Evolutionary conservation across 2,888 invertebrate genomes (phyloP), one percentile per base, ranked within the genome.

Genomic region (Megastigmus dorsalis): DNA sequence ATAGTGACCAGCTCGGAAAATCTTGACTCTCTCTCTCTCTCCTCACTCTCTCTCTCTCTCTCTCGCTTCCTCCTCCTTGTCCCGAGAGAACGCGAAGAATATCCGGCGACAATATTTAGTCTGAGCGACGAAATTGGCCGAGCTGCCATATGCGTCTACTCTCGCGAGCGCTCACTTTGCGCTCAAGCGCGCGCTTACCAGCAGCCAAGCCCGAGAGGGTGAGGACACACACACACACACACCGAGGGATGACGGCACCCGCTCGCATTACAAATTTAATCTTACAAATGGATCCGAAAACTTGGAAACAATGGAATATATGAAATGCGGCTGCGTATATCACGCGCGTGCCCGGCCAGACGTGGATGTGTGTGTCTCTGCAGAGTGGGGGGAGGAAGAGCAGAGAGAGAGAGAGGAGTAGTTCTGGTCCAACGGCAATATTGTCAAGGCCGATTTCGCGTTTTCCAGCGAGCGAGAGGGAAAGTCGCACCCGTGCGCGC

Each of bases 251-350:
- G 57, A n/a, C 43, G 75, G 52, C 38, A 66, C 55, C 57, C 63
- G 36, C 23, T 38, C 84, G 91, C 90, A 91, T 91, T 91, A 91
- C 90, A 91, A 91, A 90, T 90, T 92, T 92, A 93, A 93, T 93
- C 91, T 92, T 91, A 89, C 92, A 92, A 93, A 93, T 93, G 92
- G 91, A 89, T 88, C 86, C 89, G 89, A 89, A 88, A 88, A 88
- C 88, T 88, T 88, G 87, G 88, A 88, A 88, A 88, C 88, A 87
- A 88, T 88, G 85, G 86, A 86, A 87, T 88, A 86, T 86, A 87
- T 86, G 88, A 87, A 86, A 86, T 86, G 86, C 85, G 86, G 86
- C 85, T 82, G 81, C 84, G 84, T 86, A 86, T 85, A 85, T 87
- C 86, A 87, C 69, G 41, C 60, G 67, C 67, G 57, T 52, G 55